phyloP scores from a whole-genome alignment of 2,113 vertebrate genomes.

The Aspidoscelis tigris region DNA sequence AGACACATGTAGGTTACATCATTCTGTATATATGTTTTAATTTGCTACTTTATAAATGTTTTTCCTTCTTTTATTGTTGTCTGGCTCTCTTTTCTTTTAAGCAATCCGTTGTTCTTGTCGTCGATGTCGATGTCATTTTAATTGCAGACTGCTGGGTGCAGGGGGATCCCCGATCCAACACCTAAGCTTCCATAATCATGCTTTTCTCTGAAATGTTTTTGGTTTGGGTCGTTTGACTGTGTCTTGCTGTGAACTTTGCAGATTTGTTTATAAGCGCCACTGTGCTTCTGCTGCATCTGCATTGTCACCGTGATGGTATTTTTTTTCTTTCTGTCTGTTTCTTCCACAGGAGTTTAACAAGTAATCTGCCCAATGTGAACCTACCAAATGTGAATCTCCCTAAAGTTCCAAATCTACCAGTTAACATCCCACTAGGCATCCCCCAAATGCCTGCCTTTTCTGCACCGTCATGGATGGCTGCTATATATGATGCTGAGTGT shows the following conservation, averaged over 20 bases:
- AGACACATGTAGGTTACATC: slow-evolving; percentile 52
- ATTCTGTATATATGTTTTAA: slow-evolving; percentile 52
- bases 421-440: slow-evolving; percentile 99
- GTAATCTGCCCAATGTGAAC: slow-evolving; percentile 99
- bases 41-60: slow-evolving; percentile 59
- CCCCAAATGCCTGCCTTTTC: slow-evolving; percentile 99
- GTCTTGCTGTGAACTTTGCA: slow-evolving; percentile 74
- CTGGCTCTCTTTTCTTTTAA: slow-evolving; percentile 37
- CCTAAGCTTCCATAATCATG: slow-evolving; percentile 67
- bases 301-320: slow-evolving; percentile 98
- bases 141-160: slow-evolving; percentile 36
- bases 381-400: slow-evolving; percentile 99
- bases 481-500: slow-evolving; percentile 99
- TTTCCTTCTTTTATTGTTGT: slow-evolving; percentile 39
- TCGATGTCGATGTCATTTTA: slow-evolving; percentile 33
- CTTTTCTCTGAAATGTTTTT: slow-evolving; percentile 73
- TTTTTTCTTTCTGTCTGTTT: slow-evolving; percentile 99
- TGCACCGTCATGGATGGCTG: slow-evolving; percentile 98
- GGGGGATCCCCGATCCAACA: slow-evolving; percentile 30
- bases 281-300: slow-evolving; percentile 93
- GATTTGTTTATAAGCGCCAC: slow-evolving; percentile 81
- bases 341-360: slow-evolving; percentile 96
- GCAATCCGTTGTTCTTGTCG: slow-evolving; percentile 32
- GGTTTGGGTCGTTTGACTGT: slow-evolving; percentile 71
- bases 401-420: slow-evolving; percentile 99